Percentiles rank a stretch among this genome's conserved stretches.
phyloP scores from a whole-genome alignment of 2,888 invertebrate species.

The Macrophya alboannulata region DNA sequence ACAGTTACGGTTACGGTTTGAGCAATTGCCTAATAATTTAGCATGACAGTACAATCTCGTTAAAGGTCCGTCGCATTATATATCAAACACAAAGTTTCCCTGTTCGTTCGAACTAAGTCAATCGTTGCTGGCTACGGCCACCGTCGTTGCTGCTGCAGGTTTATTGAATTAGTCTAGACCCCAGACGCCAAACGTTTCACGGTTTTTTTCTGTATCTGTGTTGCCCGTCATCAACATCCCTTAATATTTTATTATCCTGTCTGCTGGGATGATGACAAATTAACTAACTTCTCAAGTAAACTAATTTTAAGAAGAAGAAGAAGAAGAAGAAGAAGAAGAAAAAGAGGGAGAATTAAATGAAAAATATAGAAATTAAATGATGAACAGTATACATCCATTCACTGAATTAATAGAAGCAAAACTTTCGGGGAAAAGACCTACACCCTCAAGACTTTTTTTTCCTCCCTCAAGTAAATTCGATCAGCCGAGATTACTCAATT shows the following conservation, averaged over 20 bases:
- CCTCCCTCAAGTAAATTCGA: background rate
- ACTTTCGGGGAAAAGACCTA: background rate
- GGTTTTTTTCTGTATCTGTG: background rate
- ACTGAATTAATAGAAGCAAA: slow-evolving; percentile 1
- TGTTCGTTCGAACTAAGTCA: slow-evolving; percentile 21
- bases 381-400: background rate
- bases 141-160: no score
- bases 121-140: background rate
- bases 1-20: background rate
- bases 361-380: background rate
- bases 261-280: background rate
- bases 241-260: background rate
- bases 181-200: background rate
- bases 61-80: slow-evolving; percentile 11
- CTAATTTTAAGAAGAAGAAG: background rate
- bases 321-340: background rate
- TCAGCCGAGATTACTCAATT: background rate
- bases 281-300: background rate
- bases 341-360: background rate
- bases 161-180: slow-evolving; percentile 27
- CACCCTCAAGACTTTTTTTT: background rate
- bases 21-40: slow-evolving; percentile 35
- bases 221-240: background rate
- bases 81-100: background rate
- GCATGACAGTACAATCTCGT: slow-evolving; percentile 18